Percentiles rank a stretch among this genome's conserved stretches.
These are phyloP conservation scores for Druon quercuslanigerum DNA, from an alignment of 1,140 invertebrate species.

Conservation along the genomic window DNA sequence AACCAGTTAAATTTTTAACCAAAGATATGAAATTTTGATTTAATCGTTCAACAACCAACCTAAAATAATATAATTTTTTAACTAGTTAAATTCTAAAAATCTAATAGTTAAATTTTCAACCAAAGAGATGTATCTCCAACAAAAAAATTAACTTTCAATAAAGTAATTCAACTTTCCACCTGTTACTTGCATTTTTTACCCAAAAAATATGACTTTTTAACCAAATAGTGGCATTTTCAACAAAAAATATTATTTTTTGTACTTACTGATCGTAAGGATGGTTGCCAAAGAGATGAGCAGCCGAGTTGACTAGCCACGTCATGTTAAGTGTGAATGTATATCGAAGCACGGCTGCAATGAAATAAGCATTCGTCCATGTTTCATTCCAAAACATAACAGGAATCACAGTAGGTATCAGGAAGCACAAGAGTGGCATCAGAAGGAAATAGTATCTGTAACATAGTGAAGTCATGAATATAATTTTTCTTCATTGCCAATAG, in stretches of 20 bases:
- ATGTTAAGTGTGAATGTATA: constrained; percentile 92
- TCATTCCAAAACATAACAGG: constrained; percentile 92
- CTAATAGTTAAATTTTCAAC: too few relatives aligned
- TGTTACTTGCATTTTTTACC: too few relatives aligned
- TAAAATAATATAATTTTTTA: too few relatives aligned
- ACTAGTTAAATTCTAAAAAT: too few relatives aligned
- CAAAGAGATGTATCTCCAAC: too few relatives aligned
- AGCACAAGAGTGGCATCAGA: constrained; percentile 89
- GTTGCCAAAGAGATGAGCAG: constrained; percentile 93
- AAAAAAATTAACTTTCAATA: too few relatives aligned
- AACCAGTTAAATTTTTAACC: too few relatives aligned
- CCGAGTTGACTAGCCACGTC: constrained; percentile 97
- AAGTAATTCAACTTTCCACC: too few relatives aligned
- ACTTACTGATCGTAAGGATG: constrained; percentile 93
- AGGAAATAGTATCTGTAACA: constrained; percentile 86
- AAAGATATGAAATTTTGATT: too few relatives aligned
- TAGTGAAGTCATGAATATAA: constrained; percentile 39
- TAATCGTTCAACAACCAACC: too few relatives aligned
- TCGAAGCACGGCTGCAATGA: constrained; percentile 88
- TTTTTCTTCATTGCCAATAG: constrained; percentile 38
- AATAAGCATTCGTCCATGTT: constrained; percentile 85
- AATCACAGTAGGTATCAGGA: constrained; percentile 89
- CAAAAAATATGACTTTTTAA: too few relatives aligned
- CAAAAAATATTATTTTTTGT: background rate
- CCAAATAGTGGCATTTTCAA: too few relatives aligned